These are phyloP conservation scores for Colletes collaris DNA, from an alignment of 2,888 invertebrate species.

Conservation along the genomic window DNA sequence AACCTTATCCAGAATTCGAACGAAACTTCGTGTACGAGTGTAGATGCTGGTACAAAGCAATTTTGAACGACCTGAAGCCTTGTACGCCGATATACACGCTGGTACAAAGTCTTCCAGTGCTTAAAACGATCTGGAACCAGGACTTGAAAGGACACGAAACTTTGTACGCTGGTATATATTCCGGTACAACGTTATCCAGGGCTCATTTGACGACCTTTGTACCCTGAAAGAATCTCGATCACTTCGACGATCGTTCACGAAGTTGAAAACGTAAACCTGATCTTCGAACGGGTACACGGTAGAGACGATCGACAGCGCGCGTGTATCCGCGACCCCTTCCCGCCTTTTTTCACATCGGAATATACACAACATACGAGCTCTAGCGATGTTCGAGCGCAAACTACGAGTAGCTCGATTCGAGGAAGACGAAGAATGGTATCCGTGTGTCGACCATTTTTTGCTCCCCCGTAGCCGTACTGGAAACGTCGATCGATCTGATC, in stretches of 20 bases:
- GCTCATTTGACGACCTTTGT: background rate
- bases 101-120: background rate
- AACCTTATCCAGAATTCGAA: background rate
- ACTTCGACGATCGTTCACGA: constrained; percentile 12
- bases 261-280: background rate
- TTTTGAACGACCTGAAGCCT: too few relatives aligned
- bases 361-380: constrained; percentile 10
- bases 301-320: background rate
- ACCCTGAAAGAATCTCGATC: background rate
- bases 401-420: constrained; percentile 15
- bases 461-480: background rate
- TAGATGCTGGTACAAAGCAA: too few relatives aligned
- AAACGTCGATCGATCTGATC: constrained; percentile 10
- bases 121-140: background rate
- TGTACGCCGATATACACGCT: background rate
- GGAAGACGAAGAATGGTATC: background rate
- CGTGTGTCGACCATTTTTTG: constrained; percentile 3
- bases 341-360: constrained; percentile 20
- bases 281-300: too few relatives aligned
- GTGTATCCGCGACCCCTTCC: constrained; percentile 20
- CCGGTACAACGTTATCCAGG: background rate
- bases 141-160: background rate
- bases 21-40: too few relatives aligned
- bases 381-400: constrained; percentile 32
- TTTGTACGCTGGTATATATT: background rate